Evolutionary conservation across 2,888 invertebrate genomes (phyloP), one percentile per base, ranked within the genome.

Genomic region (Galerucella pusilla): DNA sequence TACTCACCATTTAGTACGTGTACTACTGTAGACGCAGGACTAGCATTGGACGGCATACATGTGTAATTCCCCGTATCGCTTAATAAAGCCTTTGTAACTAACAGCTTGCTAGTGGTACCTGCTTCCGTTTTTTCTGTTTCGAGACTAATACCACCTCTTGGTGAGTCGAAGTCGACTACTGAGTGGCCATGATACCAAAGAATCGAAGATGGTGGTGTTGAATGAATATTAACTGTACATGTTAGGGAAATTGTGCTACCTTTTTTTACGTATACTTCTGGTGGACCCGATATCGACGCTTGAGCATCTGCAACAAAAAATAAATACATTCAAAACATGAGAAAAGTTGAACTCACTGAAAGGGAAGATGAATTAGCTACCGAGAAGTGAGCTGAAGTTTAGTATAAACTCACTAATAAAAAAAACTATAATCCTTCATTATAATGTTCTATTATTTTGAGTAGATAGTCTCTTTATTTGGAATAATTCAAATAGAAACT

Each of bases 51-150:
- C 73, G 96, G 96, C 82, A 94, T 93, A 88, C 96, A 96, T 75
- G 96, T 96, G 87, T 96, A 97, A 90, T 96, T 96, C 83, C 96
- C 96, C 64, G 94, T 95, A 89, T 96, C 96, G 73, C 93, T 90
- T 59, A 95, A 92, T 81, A 94, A 92, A 61, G 96, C 96, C 84
- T 95, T 93, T 73, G 96, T 94, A 84, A 96, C 95, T 82, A 96
- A 91, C 80, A 96, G 91, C 82, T 91, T 91, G 86, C 95, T 93
- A 82, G 96, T 95, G 74, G 96, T 96, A 76, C 95, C 93, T 71
- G 94, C 93, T 82, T 92, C 92, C 68, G 94, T 93, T 85, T 95
- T 94, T 87, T 96, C 96, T 28, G 96, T 96, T 87, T 95, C 94
- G 80, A 96, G 91, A 85, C 94, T 94, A 85, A 96, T 95, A 68